These are phyloP conservation scores for Bos indicus DNA, from an alignment of 2,113 vertebrate genomes.

Conservation along the genomic window DNA sequence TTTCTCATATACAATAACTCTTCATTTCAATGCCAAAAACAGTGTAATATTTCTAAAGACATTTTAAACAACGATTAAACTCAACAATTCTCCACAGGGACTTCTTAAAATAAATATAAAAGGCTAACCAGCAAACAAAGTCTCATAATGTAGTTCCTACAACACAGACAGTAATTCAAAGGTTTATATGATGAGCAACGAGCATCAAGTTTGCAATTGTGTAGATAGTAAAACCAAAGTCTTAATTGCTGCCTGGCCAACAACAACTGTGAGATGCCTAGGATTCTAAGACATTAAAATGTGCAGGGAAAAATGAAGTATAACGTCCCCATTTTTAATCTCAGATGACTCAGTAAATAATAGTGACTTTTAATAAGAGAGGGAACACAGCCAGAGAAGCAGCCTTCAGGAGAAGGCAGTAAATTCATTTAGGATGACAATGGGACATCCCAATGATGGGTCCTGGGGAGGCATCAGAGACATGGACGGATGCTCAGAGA, in stretches of 20 bases:
- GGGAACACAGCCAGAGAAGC: background rate
- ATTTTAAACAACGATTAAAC: background rate
- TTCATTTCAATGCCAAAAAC: background rate
- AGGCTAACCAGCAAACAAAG: background rate
- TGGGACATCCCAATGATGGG: background rate
- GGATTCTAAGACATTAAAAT: background rate
- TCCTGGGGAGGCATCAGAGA: background rate
- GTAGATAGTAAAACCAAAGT: background rate
- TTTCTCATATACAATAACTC: background rate
- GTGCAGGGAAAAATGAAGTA: background rate
- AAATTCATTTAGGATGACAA: background rate
- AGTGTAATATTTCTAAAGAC: slow-evolving; percentile 6
- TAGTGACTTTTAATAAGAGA: background rate
- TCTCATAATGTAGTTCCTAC: background rate
- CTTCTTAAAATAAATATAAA: background rate
- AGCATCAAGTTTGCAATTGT: background rate
- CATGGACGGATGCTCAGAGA: background rate
- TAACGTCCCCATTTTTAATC: background rate
- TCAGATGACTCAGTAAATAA: background rate
- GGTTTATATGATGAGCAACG: background rate
- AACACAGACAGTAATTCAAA: background rate
- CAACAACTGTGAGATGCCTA: background rate
- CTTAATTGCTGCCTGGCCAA: background rate
- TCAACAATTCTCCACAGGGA: background rate
- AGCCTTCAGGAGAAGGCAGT: background rate